These are phyloP conservation scores for Anastrepha ludens DNA, from an alignment of 1,140 invertebrate species.

Conservation along the genomic window DNA sequence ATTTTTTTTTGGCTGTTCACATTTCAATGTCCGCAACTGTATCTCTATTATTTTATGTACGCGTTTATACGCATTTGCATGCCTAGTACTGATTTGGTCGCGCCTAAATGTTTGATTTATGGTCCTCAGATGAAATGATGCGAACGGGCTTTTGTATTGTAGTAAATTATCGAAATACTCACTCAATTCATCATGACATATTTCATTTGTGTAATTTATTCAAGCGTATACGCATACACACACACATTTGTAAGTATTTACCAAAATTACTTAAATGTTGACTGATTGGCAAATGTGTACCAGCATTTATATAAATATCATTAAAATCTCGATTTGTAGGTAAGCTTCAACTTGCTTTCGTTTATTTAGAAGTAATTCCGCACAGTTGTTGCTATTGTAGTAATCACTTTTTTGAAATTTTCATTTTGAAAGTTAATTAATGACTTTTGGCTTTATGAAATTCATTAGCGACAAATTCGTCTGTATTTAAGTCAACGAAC, in stretches of 20 bases:
- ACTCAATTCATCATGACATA: slow-evolving; percentile 8
- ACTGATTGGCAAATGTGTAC: not conserved
- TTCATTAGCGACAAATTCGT: too few relatives aligned
- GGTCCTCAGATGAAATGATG: slow-evolving; percentile 12
- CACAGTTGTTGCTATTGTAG: too few relatives aligned
- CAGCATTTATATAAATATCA: not conserved
- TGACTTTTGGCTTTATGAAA: too few relatives aligned
- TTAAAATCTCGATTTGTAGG: not conserved
- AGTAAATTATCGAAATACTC: slow-evolving; percentile 22
- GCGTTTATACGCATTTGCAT: not conserved
- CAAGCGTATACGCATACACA: not conserved
- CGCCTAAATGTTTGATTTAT: slow-evolving; percentile 32
- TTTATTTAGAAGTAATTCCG: too few relatives aligned
- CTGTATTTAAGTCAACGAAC: too few relatives aligned
- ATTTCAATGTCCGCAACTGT: too few relatives aligned
- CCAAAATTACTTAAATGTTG: not conserved
- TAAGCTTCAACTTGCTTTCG: too few relatives aligned
- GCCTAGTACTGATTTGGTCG: not conserved
- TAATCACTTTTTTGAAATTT: too few relatives aligned
- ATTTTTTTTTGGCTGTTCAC: too few relatives aligned
- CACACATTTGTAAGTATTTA: not conserved
- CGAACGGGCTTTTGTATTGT: not conserved
- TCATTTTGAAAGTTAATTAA: too few relatives aligned
- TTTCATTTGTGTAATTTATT: slow-evolving; percentile 2
- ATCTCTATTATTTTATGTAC: not conserved